Conservation (phyloP, 2,797 vertebrate species). For the Notoglanidium macrostoma region DNA sequence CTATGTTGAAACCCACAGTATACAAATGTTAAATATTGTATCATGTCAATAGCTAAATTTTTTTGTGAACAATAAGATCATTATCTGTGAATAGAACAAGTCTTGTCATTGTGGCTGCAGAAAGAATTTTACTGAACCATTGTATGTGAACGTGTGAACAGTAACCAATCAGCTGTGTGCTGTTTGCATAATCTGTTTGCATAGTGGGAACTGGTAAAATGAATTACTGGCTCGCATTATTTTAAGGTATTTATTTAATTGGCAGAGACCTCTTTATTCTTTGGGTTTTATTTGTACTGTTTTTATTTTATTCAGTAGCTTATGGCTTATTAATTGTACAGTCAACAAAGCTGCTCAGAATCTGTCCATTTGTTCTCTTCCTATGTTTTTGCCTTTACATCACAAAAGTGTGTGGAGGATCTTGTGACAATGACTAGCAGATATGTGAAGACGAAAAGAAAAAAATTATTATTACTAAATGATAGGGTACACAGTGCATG, state of each 20-base stretch:
- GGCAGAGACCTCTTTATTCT: too few relatives aligned
- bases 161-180: background rate
- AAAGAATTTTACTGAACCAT: background rate
- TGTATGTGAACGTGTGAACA: background rate
- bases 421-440: too few relatives aligned
- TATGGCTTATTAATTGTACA: too few relatives aligned
- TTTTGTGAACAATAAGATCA: background rate
- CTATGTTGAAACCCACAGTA: background rate
- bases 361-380: too few relatives aligned
- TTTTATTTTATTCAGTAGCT: too few relatives aligned
- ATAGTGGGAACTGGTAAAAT: background rate
- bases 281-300: too few relatives aligned
- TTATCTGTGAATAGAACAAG: slow-evolving; percentile 34
- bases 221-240: background rate
- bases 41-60: background rate
- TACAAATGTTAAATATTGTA: background rate
- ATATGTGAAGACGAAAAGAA: background rate
- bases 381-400: too few relatives aligned
- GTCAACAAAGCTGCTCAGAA: too few relatives aligned
- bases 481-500: too few relatives aligned
- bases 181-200: background rate
- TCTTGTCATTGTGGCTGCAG: slow-evolving; percentile 18
- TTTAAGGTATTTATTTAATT: background rate
- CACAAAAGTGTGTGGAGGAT: too few relatives aligned
- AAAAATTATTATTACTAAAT: background rate